Conservation (phyloP, 2,888 invertebrate genomes). For the Eupithecia exiguata region DNA sequence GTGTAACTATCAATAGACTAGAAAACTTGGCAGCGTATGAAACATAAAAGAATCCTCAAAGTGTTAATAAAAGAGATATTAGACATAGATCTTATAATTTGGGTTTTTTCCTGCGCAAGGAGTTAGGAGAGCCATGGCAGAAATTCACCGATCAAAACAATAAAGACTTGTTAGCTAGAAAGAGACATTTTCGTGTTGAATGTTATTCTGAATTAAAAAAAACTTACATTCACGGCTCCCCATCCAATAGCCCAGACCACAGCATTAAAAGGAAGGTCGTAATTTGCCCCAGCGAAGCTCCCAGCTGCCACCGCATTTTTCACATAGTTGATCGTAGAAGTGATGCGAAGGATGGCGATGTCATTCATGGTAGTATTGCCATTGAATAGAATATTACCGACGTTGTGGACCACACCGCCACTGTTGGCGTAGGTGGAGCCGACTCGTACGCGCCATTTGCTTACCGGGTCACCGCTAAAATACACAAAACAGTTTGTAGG, state of each 20-base stretch:
- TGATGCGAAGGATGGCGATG: conserved; percentile 6
- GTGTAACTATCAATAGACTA: no score
- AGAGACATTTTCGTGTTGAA: neutral
- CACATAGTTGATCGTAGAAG: neutral
- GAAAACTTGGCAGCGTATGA: no score
- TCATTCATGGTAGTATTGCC: neutral
- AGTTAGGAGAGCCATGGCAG: neutral
- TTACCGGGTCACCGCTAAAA: conserved; percentile 36
- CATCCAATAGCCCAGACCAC: conserved; percentile 14
- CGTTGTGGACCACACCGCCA: conserved; percentile 4
- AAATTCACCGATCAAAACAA: neutral
- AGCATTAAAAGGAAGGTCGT: conserved; percentile 6
- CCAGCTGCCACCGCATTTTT: conserved; percentile 8
- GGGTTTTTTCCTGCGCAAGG: neutral
- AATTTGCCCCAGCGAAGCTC: conserved; percentile 11
- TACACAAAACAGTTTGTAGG: conserved; percentile 16
- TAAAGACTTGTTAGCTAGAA: neutral
- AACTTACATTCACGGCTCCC: conserved; percentile 12
- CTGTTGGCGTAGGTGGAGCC: conserved; percentile 11
- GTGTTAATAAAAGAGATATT: no score
- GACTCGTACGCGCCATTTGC: conserved; percentile 16
- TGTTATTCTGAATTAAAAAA: neutral
- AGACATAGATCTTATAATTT: no score
- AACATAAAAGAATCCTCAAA: no score
- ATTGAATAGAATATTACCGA: neutral